Conservation (phyloP, 2,113 vertebrate species). For the Sula dactylatra region DNA sequence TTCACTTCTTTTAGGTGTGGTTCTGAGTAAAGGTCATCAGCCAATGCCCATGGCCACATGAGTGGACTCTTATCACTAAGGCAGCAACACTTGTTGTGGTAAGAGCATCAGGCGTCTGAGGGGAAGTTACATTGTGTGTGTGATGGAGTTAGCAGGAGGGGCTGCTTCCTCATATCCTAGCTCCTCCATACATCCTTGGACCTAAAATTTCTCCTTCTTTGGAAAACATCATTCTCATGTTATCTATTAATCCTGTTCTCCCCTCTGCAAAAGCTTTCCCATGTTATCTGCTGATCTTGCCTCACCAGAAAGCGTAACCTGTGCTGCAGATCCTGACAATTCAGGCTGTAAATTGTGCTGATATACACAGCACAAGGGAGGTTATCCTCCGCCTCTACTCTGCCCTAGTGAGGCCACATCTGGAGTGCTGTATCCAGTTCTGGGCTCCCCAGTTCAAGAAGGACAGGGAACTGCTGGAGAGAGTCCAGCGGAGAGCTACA, state of each 20-base stretch:
- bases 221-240: not conserved
- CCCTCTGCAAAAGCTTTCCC: not conserved
- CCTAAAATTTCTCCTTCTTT: not conserved
- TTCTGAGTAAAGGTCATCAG: not conserved
- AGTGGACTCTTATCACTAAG: not conserved
- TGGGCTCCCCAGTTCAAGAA: too few relatives aligned
- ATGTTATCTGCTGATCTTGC: not conserved
- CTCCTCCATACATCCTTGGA: not conserved
- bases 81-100: rapidly evolving
- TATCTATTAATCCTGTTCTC: not conserved
- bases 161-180: not conserved
- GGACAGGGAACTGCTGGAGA: too few relatives aligned
- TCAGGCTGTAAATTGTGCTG: not conserved
- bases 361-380: too few relatives aligned
- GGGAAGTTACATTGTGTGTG: not conserved
- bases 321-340: not conserved
- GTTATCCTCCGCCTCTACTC: too few relatives aligned
- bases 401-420: too few relatives aligned
- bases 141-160: not conserved
- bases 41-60: not conserved
- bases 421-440: too few relatives aligned
- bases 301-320: not conserved
- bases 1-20: not conserved
- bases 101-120: not conserved
- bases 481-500: too few relatives aligned